Conservation (phyloP, 2,888 invertebrate genomes). For the Melieria omissa region DNA sequence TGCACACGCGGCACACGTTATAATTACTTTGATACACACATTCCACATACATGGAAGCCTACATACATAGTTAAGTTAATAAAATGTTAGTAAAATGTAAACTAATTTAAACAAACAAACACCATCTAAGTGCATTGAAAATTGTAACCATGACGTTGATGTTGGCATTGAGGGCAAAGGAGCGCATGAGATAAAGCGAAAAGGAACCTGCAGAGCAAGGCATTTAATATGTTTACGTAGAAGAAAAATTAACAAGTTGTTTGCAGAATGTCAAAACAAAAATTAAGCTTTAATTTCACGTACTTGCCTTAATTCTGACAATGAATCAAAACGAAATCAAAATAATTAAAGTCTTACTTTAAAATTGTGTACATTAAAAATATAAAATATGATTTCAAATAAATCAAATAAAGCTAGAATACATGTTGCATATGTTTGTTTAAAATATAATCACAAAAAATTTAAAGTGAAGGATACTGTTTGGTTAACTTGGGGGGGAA, state of each 20-base stretch:
- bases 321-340: constrained; percentile 51
- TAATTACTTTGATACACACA: no score
- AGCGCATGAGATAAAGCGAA: constrained; percentile 2
- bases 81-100: not conserved
- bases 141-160: constrained; percentile 12
- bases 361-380: constrained; percentile 17
- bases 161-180: not conserved
- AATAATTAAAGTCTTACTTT: constrained; percentile 18
- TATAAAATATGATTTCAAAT: constrained; percentile 2
- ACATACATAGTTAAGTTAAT: not conserved
- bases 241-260: constrained; percentile 13
- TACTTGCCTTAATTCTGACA: constrained; percentile 63
- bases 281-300: constrained; percentile 47
- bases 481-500: no score
- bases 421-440: not conserved
- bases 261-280: constrained; percentile 15
- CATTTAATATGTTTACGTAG: constrained; percentile 1
- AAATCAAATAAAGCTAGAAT: no score
- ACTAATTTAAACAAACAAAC: not conserved
- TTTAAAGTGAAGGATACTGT: not conserved
- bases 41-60: not conserved
- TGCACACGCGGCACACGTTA: no score
- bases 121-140: constrained; percentile 25
- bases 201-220: not conserved
- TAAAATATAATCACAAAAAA: constrained; percentile 18